Conservation (phyloP, 2,888 invertebrate species). For the Quadroppia sp. region DNA sequence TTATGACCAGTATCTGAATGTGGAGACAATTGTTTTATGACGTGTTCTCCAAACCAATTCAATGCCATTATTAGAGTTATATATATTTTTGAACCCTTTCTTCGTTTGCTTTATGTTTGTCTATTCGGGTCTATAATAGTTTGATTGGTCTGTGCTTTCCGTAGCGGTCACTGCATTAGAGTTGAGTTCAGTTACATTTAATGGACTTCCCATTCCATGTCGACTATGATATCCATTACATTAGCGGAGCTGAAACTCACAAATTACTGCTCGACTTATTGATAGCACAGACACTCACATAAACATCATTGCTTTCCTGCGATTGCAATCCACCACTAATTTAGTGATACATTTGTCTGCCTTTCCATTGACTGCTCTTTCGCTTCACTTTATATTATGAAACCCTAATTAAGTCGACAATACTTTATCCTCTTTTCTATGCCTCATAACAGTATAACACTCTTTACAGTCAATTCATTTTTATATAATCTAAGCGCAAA, state of each 20-base stretch:
- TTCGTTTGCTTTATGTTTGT: background rate
- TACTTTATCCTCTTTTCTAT: background rate
- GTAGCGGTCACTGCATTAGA: background rate
- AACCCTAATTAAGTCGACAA: slow-evolving; percentile 21
- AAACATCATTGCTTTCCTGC: slow-evolving; percentile 32
- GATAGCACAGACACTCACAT: slow-evolving; percentile 27
- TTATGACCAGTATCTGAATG: background rate
- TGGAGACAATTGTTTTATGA: slow-evolving; percentile 24
- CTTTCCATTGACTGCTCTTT: slow-evolving; percentile 1
- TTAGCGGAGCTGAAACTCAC: slow-evolving; percentile 1
- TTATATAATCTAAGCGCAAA: too few relatives aligned
- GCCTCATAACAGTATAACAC: too few relatives aligned
- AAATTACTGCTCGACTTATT: slow-evolving; percentile 34
- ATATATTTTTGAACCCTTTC: background rate
- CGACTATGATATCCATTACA: slow-evolving; percentile 14
- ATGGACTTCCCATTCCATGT: slow-evolving; percentile 36
- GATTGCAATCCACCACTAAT: slow-evolving; percentile 25
- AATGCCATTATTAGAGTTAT: background rate
- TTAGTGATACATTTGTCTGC: slow-evolving; percentile 20
- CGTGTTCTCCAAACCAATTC: background rate
- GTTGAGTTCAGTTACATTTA: slow-evolving; percentile 5
- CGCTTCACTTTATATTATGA: background rate
- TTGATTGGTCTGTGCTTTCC: slow-evolving; percentile 1
- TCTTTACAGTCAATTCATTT: too few relatives aligned
- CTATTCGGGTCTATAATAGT: background rate